Evolutionary conservation across 1,140 invertebrate species (phyloP).

Genomic region (Pseudomyrmex pallidus): DNA sequence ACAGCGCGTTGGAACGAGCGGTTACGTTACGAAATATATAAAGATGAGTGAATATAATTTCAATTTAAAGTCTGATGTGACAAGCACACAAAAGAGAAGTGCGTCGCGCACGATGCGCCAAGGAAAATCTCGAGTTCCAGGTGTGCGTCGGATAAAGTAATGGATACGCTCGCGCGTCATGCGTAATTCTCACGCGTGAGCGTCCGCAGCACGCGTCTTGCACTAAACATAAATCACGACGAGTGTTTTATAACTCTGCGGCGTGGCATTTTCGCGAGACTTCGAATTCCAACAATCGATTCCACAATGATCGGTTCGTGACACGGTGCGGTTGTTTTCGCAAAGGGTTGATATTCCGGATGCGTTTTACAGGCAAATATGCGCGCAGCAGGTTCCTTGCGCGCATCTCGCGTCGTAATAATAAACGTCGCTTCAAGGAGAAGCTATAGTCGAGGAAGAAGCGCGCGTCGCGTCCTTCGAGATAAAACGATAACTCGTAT

Average conservation of each 20-base stretch:
- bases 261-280: slow-evolving; percentile 5
- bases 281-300: not conserved
- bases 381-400: not conserved
- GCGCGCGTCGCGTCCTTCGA: slow-evolving; percentile 15
- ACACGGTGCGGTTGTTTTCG: not conserved
- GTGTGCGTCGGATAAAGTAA: not conserved
- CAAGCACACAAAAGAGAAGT: too few relatives aligned
- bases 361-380: not conserved
- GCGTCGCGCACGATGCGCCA: not conserved
- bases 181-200: slow-evolving; percentile 2
- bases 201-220: not conserved
- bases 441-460: slow-evolving; percentile 14
- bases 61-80: too few relatives aligned
- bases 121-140: slow-evolving; percentile 24
- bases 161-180: not conserved
- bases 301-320: not conserved
- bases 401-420: not conserved
- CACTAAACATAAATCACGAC: slow-evolving; percentile 17
- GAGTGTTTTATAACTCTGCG: not conserved
- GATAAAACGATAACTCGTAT: slow-evolving; percentile 4
- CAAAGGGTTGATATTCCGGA: slow-evolving; percentile 1
- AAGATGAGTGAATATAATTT: too few relatives aligned
- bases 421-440: slow-evolving; percentile 43
- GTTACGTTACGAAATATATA: too few relatives aligned
- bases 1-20: too few relatives aligned